Conservation (phyloP, 1,140 invertebrate species). For the Macrobrachium nipponense region DNA sequence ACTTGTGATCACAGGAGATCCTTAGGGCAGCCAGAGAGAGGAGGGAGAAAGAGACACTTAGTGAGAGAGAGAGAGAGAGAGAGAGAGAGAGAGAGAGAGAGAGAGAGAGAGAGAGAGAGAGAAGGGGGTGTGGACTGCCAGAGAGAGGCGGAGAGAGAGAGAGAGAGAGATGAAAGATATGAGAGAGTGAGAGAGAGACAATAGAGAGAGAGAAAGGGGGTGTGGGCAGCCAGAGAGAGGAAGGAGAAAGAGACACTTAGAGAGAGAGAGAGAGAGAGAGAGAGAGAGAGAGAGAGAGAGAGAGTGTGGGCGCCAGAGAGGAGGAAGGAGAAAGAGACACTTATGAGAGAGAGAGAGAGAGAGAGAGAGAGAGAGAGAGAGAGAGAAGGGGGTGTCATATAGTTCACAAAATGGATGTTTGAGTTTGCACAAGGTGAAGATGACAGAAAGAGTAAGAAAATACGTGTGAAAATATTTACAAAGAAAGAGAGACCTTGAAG, state of each 20-base stretch:
- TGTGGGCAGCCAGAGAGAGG: no score
- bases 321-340: neutral
- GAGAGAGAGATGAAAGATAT: no score
- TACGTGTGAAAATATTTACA: no score
- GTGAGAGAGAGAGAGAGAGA: neutral
- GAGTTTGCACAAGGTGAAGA: neutral
- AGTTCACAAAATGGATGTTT: neutral
- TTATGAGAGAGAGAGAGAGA: neutral
- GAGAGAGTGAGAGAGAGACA: neutral
- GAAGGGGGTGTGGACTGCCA: no score
- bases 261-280: neutral
- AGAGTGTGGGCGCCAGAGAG: no score
- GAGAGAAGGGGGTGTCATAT: neutral
- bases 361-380: neutral
- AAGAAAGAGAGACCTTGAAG: neutral
- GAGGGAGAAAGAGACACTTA: neutral
- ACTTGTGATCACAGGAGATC: neutral
- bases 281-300: neutral
- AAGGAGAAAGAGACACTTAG: neutral
- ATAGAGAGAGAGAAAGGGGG: neutral
- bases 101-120: neutral
- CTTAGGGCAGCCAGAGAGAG: neutral
- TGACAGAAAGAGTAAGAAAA: neutral
- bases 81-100: neutral
- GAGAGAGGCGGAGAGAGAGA: neutral